phyloP scores from a whole-genome alignment of 2,888 invertebrate species.

The Diaperis boleti region DNA sequence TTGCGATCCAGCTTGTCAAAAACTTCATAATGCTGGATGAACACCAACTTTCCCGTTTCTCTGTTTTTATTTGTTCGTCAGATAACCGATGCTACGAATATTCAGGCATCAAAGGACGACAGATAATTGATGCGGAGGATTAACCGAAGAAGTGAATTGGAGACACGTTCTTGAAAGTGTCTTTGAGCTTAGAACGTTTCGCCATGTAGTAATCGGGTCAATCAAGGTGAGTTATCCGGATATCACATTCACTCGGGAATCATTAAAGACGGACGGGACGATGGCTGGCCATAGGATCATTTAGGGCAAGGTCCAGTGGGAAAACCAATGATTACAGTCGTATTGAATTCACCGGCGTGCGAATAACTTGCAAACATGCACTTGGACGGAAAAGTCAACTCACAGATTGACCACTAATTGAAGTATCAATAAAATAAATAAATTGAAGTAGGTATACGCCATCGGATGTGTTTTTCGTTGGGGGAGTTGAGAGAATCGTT shows the following conservation, averaged over 20 bases:
- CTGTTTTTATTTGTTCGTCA: too few relatives aligned
- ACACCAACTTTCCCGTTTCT: too few relatives aligned
- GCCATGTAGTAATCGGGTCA: constrained; percentile 16
- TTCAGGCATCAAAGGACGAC: neutral
- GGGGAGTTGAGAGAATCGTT: too few relatives aligned
- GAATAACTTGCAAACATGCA: neutral
- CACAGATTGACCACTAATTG: too few relatives aligned
- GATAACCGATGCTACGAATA: neutral
- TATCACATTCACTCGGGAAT: constrained; percentile 24
- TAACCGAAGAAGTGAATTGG: constrained; percentile 8
- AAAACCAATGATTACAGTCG: constrained; percentile 25
- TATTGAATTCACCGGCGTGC: constrained; percentile 10
- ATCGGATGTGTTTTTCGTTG: too few relatives aligned
- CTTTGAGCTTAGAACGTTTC: constrained; percentile 14
- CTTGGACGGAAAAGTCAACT: neutral
- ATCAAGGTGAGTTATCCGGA: constrained; percentile 22
- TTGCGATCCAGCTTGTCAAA: too few relatives aligned
- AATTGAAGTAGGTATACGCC: too few relatives aligned
- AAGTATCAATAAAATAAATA: too few relatives aligned
- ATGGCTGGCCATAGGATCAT: constrained; percentile 31
- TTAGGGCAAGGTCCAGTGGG: constrained; percentile 19
- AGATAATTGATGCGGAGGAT: constrained; percentile 6
- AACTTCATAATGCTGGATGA: too few relatives aligned
- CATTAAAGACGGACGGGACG: constrained; percentile 28
- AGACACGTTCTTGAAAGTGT: constrained; percentile 10